Evolutionary conservation across 1,140 invertebrate genomes (phyloP), one percentile per base, ranked within the genome.

Genomic region (Ditylenchus dipsaci): DNA sequence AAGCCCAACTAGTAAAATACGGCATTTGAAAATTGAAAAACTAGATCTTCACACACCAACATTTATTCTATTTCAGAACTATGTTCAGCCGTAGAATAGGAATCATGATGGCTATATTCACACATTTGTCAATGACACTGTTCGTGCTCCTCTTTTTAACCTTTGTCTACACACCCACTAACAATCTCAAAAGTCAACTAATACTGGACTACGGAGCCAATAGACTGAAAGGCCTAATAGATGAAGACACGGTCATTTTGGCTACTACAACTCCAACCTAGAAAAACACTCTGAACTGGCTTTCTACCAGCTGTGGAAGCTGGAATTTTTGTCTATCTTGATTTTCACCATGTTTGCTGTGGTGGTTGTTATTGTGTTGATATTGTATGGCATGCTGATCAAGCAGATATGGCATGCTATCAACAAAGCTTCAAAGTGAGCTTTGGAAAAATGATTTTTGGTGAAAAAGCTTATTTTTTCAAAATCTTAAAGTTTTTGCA

Each of bases 301-400:
- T 23, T 9, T 38, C 57, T 23, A 11, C 29, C 59, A 29, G 42
- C 3, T 61, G 59, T 61, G 3, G 33, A 38, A 38, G 33, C 19
- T n/a, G 17, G n/a, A 45, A 21, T 61, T 23, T 38, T 13, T 65
- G 29, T 3, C 63, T 29, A 7, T 49, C 3, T 3, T 7, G 63
- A 65, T 63, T 7, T 65, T 65, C 21, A 21, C 74, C 29, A 26
- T 74, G 26, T 8, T 21, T 72, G 15, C 17, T 19, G 38, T 42
- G 23, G 45, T 38, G 63, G 26, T 38, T 3, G 42, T 65, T 3
- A 58, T 65, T 3, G 63, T 65, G 17, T n/a, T 65, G 1, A 29
- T 65, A 38, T 19, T 65, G 11, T 65, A 56, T 63, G 23, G 5
- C 7, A n/a, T 56, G n/a, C 19, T 65, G 61, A 65, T 65, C 33